A percentile compares a stretch with the other conserved stretches of the same genome.
phyloP scores from a whole-genome alignment of 2,888 invertebrate species.

The Troides aeacus region DNA sequence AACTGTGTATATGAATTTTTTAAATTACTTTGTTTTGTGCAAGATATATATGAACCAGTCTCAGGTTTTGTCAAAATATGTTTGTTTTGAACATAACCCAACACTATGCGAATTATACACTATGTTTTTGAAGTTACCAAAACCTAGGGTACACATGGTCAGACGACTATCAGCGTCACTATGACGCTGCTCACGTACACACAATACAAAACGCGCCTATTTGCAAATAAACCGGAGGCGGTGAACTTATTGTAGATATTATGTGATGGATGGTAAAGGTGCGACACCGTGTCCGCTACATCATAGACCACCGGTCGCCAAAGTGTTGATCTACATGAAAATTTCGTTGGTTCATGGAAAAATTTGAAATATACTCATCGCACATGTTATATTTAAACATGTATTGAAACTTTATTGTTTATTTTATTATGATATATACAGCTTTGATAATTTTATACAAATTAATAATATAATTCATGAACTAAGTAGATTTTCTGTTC shows the following conservation, averaged over 20 bases:
- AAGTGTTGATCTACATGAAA: no score
- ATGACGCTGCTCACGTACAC: slow-evolving; percentile 44
- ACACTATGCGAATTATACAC: not conserved
- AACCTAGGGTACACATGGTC: slow-evolving; percentile 30
- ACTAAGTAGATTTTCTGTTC: no score
- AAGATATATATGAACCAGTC: not conserved
- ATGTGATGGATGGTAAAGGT: slow-evolving; percentile 6
- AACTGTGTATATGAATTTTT: no score
- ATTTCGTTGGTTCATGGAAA: no score
- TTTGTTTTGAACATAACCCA: not conserved
- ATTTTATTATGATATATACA: no score
- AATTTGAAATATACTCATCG: no score
- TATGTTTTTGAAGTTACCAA: slow-evolving; percentile 13
- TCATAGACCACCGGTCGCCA: not conserved
- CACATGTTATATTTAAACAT: no score
- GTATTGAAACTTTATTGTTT: no score
- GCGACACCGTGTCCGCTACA: slow-evolving; percentile 2
- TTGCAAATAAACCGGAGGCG: slow-evolving; percentile 33
- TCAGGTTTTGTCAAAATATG: not conserved
- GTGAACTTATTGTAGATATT: slow-evolving; percentile 31
- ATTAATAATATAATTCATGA: no score
- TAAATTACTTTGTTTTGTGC: not conserved
- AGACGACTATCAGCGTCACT: slow-evolving; percentile 41
- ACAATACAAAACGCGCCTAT: slow-evolving; percentile 41
- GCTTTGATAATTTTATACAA: no score